Percentiles rank a stretch among this genome's conserved stretches.
Conservation (phyloP, 2,113 vertebrate genomes). For the Oncorhynchus gorbuscha region DNA sequence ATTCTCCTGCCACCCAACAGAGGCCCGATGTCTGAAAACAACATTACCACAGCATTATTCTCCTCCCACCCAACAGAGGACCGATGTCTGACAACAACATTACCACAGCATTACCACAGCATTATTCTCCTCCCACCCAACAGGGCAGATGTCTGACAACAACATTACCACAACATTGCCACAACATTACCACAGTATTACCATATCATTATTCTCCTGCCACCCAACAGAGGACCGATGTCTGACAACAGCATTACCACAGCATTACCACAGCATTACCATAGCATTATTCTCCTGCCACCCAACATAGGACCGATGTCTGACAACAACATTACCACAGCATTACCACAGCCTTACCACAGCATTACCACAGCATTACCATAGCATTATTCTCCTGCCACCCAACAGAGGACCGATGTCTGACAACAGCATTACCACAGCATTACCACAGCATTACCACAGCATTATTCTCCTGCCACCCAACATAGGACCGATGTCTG, state of each 20-base stretch:
- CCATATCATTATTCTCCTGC: conserved; percentile 36
- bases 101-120: background rate
- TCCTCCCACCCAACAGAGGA: conserved; percentile 79
- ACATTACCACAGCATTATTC: too few species aligned
- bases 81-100: conserved; percentile 76
- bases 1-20: too few species aligned
- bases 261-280: too few species aligned
- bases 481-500: too few species aligned
- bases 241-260: conserved; percentile 64
- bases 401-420: conserved; percentile 86
- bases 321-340: conserved; percentile 37
- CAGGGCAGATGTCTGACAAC: background rate
- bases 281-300: conserved; percentile 43
- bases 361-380: too few species aligned
- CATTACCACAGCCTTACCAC: too few species aligned
- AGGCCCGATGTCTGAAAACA: too few species aligned
- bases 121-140: background rate
- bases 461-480: too few species aligned
- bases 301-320: conserved; percentile 86
- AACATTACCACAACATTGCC: too few species aligned
- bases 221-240: conserved; percentile 82
- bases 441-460: too few species aligned
- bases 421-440: conserved; percentile 38
- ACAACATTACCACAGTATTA: background rate
- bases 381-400: conserved; percentile 53